These are phyloP conservation scores for Acronicta alni DNA, from an alignment of 2,888 invertebrate genomes.

Conservation along the genomic window DNA sequence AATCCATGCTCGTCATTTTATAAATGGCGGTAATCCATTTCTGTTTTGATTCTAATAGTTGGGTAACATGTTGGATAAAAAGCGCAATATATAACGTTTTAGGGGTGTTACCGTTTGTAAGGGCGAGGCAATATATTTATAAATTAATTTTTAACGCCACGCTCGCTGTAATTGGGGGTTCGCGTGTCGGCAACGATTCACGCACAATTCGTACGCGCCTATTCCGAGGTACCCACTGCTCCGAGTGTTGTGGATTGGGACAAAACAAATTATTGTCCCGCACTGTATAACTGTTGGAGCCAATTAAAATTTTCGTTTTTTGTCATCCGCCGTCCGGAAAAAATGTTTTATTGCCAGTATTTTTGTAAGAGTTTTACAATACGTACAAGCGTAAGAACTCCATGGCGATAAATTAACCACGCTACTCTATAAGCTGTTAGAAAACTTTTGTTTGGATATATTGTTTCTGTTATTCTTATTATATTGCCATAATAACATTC, in stretches of 20 bases:
- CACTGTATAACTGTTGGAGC: slow-evolving; percentile 65
- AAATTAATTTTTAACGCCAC: slow-evolving; percentile 83
- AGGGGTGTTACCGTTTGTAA: slow-evolving; percentile 55
- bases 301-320: slow-evolving; percentile 73
- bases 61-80: slow-evolving; percentile 40
- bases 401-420: slow-evolving; percentile 25
- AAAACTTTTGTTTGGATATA: not conserved
- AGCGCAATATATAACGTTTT: slow-evolving; percentile 55
- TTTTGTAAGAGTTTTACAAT: slow-evolving; percentile 47
- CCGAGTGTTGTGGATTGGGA: slow-evolving; percentile 58
- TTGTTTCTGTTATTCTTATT: not conserved
- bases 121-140: slow-evolving; percentile 60
- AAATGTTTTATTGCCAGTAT: slow-evolving; percentile 62
- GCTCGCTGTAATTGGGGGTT: slow-evolving; percentile 76
- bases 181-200: slow-evolving; percentile 76
- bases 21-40: slow-evolving; percentile 59
- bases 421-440: not conserved
- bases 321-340: slow-evolving; percentile 46
- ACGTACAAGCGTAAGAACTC: slow-evolving; percentile 15
- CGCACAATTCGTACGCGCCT: slow-evolving; percentile 67
- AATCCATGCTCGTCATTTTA: slow-evolving; percentile 51
- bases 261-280: slow-evolving; percentile 67
- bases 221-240: slow-evolving; percentile 26
- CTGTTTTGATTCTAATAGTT: slow-evolving; percentile 54
- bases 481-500: not conserved